Evolutionary conservation across 2,113 vertebrate species (phyloP).

Genomic region (Tychaedon coryphoeus): DNA sequence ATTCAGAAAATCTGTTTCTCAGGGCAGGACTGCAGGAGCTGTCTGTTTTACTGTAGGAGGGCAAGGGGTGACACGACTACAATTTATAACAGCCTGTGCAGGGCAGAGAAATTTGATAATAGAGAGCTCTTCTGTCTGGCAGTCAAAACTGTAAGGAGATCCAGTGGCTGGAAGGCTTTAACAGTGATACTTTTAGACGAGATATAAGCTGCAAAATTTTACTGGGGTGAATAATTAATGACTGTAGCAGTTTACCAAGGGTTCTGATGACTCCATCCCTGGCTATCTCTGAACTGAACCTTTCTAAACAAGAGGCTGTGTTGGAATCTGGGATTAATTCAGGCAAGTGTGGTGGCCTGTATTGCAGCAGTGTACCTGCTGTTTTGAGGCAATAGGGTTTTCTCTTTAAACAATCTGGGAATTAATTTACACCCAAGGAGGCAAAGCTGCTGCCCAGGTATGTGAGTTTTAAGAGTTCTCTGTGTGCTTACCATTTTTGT

Average conservation of each 20-base stretch:
- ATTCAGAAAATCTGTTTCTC: neutral
- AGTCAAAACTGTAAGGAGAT: neutral
- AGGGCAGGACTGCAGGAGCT: neutral
- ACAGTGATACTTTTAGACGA: neutral
- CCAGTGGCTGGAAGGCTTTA: slow-evolving; percentile 9
- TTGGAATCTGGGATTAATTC: neutral
- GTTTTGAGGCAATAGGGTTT: neutral
- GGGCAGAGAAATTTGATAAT: slow-evolving; percentile 28
- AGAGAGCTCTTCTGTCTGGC: slow-evolving; percentile 5
- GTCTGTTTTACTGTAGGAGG: neutral
- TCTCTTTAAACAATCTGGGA: neutral
- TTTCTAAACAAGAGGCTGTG: neutral
- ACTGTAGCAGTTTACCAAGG: slow-evolving; percentile 8
- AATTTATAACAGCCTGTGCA: neutral
- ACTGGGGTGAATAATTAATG: slow-evolving; percentile 20
- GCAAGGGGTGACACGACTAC: neutral
- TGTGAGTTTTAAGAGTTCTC: neutral
- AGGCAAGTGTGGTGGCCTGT: neutral
- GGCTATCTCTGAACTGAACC: neutral
- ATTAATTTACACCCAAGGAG: neutral
- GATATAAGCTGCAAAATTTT: slow-evolving; percentile 53
- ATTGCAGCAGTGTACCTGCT: neutral
- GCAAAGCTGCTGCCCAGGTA: neutral
- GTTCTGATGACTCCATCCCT: neutral
- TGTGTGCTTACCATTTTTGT: neutral